These are phyloP conservation scores for Egretta garzetta DNA, from an alignment of 2,113 vertebrate genomes.

Conservation along the genomic window DNA sequence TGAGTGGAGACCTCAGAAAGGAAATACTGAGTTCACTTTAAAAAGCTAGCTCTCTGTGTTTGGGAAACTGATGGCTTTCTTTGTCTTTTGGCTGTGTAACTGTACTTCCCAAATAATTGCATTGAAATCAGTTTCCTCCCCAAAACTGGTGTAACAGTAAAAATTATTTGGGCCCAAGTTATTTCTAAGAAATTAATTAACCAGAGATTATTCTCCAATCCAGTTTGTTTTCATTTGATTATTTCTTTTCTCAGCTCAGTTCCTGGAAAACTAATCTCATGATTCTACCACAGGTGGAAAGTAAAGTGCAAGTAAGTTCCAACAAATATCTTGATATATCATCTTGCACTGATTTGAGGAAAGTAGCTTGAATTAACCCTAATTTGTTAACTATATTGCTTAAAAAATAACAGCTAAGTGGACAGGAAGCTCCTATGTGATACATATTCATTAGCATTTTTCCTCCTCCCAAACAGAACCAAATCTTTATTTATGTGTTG, in stretches of 20 bases:
- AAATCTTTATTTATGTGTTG: not conserved
- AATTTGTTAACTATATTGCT: not conserved
- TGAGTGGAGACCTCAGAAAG: not conserved
- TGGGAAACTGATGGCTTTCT: not conserved
- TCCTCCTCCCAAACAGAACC: not conserved
- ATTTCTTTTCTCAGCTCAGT: not conserved
- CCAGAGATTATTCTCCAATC: not conserved
- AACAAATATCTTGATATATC: not conserved
- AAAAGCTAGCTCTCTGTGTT: not conserved
- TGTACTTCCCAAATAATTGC: not conserved
- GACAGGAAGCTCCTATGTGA: not conserved
- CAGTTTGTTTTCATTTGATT: not conserved
- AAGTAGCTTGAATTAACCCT: not conserved
- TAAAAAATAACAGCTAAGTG: not conserved
- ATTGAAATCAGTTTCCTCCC: not conserved
- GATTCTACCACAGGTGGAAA: not conserved
- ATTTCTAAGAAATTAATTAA: not conserved
- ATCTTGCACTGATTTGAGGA: not conserved
- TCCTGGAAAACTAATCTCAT: not conserved
- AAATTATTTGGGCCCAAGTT: not conserved
- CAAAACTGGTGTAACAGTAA: not conserved
- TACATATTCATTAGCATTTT: not conserved
- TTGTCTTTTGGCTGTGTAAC: not conserved
- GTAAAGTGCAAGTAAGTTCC: not conserved
- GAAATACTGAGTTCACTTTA: not conserved